These are phyloP conservation scores for Rousettus madagascariensis DNA, from an alignment of 2,797 vertebrate species.

Conservation along the genomic window DNA sequence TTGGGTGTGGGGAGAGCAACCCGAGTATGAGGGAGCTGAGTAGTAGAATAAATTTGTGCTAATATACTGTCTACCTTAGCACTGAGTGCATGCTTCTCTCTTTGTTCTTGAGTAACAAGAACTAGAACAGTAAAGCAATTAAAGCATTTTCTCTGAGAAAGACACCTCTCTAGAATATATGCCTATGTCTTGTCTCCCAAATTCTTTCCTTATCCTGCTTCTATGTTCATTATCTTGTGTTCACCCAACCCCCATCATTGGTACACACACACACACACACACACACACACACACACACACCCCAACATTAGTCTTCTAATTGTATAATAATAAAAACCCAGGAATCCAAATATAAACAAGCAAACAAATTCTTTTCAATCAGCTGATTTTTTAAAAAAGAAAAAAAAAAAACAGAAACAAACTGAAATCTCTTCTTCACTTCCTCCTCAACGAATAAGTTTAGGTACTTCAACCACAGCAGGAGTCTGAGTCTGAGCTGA, in stretches of 20 bases:
- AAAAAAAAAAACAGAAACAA: not conserved
- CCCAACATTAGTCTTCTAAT: not conserved
- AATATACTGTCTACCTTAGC: too few relatives aligned
- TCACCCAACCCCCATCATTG: not conserved
- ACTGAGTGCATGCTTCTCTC: not conserved
- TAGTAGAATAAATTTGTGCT: too few relatives aligned
- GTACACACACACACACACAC: not conserved
- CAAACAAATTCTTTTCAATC: not conserved
- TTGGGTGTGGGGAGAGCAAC: too few relatives aligned
- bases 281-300: not conserved
- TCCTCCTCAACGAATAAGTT: not conserved
- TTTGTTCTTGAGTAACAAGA: not conserved
- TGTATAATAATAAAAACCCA: constrained; percentile 6
- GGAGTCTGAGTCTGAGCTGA: not conserved
- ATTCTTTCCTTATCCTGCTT: not conserved
- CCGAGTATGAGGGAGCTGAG: too few relatives aligned
- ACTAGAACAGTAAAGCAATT: not conserved
- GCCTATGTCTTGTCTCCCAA: not conserved
- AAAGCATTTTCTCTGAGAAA: not conserved
- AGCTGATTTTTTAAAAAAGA: not conserved
- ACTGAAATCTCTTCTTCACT: not conserved
- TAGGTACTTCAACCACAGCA: not conserved
- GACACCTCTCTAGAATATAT: not conserved
- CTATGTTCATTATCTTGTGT: not conserved
- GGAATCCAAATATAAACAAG: not conserved